Evolutionary conservation across 2,113 vertebrate species (phyloP).

Genomic region (Paracanthobrama guichenoti): DNA sequence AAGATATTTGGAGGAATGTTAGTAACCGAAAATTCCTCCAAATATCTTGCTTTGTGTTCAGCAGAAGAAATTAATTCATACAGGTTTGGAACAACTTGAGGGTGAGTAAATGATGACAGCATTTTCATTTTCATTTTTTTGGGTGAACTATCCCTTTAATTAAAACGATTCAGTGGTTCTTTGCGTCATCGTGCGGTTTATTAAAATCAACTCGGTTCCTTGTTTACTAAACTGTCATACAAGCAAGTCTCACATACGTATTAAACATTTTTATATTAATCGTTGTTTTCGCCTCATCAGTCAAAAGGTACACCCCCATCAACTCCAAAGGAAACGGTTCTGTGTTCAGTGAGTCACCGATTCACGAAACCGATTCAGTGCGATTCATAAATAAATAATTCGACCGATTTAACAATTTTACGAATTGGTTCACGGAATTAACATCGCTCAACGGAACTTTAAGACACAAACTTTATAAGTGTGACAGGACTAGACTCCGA

Average conservation of each 20-base stretch:
- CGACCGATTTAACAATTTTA: not conserved
- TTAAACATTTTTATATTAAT: not conserved
- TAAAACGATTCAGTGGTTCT: not conserved
- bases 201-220: not conserved
- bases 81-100: too few relatives aligned
- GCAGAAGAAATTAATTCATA: too few relatives aligned
- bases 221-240: not conserved
- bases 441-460: not conserved
- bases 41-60: too few relatives aligned
- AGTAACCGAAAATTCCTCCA: too few relatives aligned
- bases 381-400: too few relatives aligned
- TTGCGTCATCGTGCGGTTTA: not conserved
- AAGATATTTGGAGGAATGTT: too few relatives aligned
- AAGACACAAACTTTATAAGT: not conserved
- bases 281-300: not conserved
- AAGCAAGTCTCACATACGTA: not conserved
- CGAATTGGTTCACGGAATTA: not conserved
- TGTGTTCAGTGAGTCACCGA: not conserved
- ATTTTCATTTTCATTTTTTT: too few relatives aligned
- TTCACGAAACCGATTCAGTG: not conserved
- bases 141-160: too few relatives aligned
- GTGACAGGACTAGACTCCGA: not conserved
- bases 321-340: not conserved
- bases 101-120: too few relatives aligned
- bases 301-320: not conserved